Evolutionary conservation across 2,113 vertebrate genomes (phyloP).

Genomic region (Brachypteracias leptosomus): DNA sequence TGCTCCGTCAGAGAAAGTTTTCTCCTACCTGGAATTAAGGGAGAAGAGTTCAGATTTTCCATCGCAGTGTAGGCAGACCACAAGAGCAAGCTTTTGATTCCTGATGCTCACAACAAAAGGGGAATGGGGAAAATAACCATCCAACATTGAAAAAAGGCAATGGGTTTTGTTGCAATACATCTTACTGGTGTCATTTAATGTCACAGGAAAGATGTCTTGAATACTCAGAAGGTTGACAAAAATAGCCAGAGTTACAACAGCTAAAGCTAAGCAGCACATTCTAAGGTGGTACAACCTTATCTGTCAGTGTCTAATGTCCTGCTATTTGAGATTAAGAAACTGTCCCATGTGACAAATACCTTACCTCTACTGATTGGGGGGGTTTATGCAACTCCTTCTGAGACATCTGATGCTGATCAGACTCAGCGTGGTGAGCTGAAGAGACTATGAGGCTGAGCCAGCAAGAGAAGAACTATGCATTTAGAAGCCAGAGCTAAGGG

Average conservation of each 20-base stretch:
- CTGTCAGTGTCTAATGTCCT: neutral
- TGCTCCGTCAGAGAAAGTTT: neutral
- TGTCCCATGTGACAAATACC: neutral
- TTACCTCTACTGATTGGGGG: neutral
- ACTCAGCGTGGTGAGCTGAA: neutral
- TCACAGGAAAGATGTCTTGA: neutral
- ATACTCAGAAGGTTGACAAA: neutral
- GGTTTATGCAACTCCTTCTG: neutral
- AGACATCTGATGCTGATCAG: neutral
- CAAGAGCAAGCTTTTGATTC: neutral
- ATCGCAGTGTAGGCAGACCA: accelerated
- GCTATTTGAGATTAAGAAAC: neutral
- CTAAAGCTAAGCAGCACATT: neutral
- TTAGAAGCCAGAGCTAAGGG: neutral
- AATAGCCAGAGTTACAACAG: neutral
- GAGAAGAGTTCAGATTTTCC: neutral
- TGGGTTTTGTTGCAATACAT: neutral
- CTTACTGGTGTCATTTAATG: neutral
- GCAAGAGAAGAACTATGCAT: neutral
- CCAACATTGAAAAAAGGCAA: neutral
- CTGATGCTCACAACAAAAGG: neutral
- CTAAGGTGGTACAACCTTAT: neutral
- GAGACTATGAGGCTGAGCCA: neutral
- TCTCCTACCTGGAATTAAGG: neutral
- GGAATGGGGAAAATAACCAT: neutral